A percentile compares a stretch with the other conserved stretches of the same genome.
phyloP scores from a whole-genome alignment of 2,797 vertebrate genomes.

The Pantherophis vulpinus region DNA sequence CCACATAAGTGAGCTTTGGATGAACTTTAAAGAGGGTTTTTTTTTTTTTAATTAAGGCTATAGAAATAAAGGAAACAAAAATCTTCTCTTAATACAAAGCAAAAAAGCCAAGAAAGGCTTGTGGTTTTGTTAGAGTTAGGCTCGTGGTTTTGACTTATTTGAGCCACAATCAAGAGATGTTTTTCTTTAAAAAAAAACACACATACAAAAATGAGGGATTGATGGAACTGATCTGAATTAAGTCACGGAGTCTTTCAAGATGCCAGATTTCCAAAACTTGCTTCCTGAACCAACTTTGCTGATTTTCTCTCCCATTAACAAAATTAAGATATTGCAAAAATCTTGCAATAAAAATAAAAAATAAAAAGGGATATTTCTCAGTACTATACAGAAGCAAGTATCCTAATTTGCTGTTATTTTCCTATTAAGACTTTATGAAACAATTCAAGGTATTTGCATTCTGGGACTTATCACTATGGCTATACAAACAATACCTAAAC shows the following conservation, averaged over 20 bases:
- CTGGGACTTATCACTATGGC: neutral
- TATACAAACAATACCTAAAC: neutral
- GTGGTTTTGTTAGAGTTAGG: conserved; percentile 36
- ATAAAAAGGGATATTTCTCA: neutral
- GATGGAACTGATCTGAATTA: conserved; percentile 18
- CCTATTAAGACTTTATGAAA: neutral
- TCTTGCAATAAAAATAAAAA: neutral
- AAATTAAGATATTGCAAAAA: neutral
- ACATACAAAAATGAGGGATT: neutral
- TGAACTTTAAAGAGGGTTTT: conserved; percentile 61
- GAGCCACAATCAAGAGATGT: conserved; percentile 29
- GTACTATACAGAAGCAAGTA: neutral
- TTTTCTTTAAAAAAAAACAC: neutral
- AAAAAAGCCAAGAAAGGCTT: conserved; percentile 44
- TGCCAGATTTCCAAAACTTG: conserved; percentile 40
- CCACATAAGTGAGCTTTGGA: conserved; percentile 54
- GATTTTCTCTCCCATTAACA: conserved; percentile 45
- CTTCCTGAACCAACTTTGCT: conserved; percentile 34
- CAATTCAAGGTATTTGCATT: neutral
- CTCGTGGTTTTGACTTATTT: conserved; percentile 56
- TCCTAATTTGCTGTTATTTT: neutral
- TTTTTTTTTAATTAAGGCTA: conserved; percentile 55
- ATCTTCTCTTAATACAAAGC: conserved; percentile 46
- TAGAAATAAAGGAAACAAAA: conserved; percentile 63
- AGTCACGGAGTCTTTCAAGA: conserved; percentile 37